A percentile compares a stretch with the other conserved stretches of the same genome.
Evolutionary conservation across 2,888 invertebrate genomes (phyloP).

Genomic region (Xestia c-nigrum): DNA sequence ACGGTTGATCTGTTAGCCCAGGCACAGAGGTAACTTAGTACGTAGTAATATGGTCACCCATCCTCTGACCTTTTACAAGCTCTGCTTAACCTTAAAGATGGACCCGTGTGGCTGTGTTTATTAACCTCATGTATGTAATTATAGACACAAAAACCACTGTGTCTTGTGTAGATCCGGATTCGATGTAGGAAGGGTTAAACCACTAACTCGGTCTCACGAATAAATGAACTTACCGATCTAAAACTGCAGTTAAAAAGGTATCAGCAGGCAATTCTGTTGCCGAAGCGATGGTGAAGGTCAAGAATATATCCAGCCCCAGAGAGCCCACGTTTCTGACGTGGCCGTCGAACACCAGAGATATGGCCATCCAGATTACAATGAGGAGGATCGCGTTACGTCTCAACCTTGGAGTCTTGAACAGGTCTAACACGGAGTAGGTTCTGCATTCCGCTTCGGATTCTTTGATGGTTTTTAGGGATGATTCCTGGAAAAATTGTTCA

Average conservation of each 20-base stretch:
- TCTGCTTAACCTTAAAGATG: background rate
- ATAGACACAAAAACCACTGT: too few relatives aligned
- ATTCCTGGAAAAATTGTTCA: slow-evolving; percentile 86
- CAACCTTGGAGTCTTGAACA: slow-evolving; percentile 94
- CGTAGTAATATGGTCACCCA: too few relatives aligned
- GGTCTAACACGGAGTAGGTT: slow-evolving; percentile 94
- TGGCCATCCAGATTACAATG: slow-evolving; percentile 97
- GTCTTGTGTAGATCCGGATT: too few relatives aligned
- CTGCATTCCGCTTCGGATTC: slow-evolving; percentile 93
- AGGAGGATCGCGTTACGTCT: slow-evolving; percentile 94
- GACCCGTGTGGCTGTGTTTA: background rate
- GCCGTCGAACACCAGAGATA: slow-evolving; percentile 96
- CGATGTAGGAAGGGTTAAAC: too few relatives aligned
- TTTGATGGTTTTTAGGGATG: slow-evolving; percentile 92
- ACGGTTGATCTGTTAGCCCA: too few relatives aligned
- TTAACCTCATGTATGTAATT: too few relatives aligned
- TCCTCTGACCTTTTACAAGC: background rate
- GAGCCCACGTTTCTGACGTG: slow-evolving; percentile 97
- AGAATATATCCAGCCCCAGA: slow-evolving; percentile 95
- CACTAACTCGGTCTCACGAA: background rate
- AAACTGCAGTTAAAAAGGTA: slow-evolving; percentile 93
- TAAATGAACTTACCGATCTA: slow-evolving; percentile 88
- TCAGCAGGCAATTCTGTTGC: slow-evolving; percentile 96
- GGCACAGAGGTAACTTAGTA: too few relatives aligned
- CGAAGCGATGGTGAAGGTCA: slow-evolving; percentile 96